Evolutionary conservation across 2,888 invertebrate genomes (phyloP).

Genomic region (Isotomurus palustris): DNA sequence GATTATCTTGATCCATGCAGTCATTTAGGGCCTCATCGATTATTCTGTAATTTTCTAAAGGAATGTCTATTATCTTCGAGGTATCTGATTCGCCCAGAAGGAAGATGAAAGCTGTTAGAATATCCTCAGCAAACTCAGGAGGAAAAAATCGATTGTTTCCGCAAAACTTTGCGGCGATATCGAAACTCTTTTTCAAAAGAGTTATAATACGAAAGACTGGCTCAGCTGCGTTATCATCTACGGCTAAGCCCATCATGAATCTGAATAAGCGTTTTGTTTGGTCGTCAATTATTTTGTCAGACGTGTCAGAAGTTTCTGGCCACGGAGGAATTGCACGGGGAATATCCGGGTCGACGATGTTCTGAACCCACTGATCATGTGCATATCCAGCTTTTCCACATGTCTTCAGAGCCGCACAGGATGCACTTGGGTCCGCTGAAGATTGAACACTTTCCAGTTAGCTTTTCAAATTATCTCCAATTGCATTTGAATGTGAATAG

Average conservation of each 20-base stretch:
- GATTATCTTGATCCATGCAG: slow-evolving; percentile 13
- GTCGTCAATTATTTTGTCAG: neutral
- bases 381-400: neutral
- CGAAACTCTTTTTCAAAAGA: slow-evolving; percentile 25
- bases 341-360: neutral
- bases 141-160: slow-evolving; percentile 18
- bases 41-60: slow-evolving; percentile 20
- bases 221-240: neutral
- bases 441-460: no score
- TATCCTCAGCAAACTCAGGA: slow-evolving; percentile 21
- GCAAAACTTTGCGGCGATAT: slow-evolving; percentile 24
- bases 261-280: slow-evolving; percentile 7
- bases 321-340: no score
- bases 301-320: no score
- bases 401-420: neutral
- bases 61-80: slow-evolving; percentile 24
- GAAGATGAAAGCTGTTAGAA: slow-evolving; percentile 29
- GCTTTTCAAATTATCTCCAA: no score
- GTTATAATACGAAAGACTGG: slow-evolving; percentile 16
- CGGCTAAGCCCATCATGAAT: neutral
- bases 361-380: neutral
- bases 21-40: slow-evolving; percentile 22
- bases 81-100: slow-evolving; percentile 25
- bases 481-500: no score
- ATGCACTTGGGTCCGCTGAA: no score